Evolutionary conservation across 2,113 vertebrate species (phyloP), one percentile per base, ranked within the genome.

Genomic region (Mus pahari): DNA sequence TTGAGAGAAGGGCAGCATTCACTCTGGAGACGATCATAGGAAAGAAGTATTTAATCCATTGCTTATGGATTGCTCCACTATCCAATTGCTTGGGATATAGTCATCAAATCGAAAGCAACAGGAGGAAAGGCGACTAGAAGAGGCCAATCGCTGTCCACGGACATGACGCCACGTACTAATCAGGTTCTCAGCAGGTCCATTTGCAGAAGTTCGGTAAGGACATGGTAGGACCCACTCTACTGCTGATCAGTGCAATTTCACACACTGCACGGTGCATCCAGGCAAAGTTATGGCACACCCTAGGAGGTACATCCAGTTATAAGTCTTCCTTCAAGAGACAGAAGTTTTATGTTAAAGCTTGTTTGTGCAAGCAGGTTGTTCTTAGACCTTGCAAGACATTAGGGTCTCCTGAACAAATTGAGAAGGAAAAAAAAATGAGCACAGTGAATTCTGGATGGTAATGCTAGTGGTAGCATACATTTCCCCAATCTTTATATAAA

Each of bases 161-260:
- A 90, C 84, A 90, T 84, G 28, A 97, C 22, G 58, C 36, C 81
- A 87, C 45, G 58, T 36, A 71, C 75, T 73, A 90, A 42, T 94
- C 71, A 88, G 70, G 77, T 89, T 92, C 71, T 86, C 45, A 94
- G 92, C 84, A 55, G 64, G 64, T 20, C 48, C 45, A 64, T 83
- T 62, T 84, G 42, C 28, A 87, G 81, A 97, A 90, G 5, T 42
- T 8, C 45, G 11, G 16, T 3, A 75, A 79, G 24, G 28, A 84
- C 11, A 68, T 13, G 79, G 20, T 42, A n/a, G 50, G 71, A 53
- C 58, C 53, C 33, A 58, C 20, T 60, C 14, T 1, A 39, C 1
- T 10, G 24, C 42, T 66, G n/a, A 79, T 53, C 19, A 66, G 14
- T 75, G 89, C 48, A 86, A 39, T 95, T 93, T 92, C 84, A 84